A percentile compares a stretch with the other conserved stretches of the same genome.
These are phyloP conservation scores for Coptotermes formosanus DNA, from an alignment of 1,140 invertebrate species.

Conservation along the genomic window DNA sequence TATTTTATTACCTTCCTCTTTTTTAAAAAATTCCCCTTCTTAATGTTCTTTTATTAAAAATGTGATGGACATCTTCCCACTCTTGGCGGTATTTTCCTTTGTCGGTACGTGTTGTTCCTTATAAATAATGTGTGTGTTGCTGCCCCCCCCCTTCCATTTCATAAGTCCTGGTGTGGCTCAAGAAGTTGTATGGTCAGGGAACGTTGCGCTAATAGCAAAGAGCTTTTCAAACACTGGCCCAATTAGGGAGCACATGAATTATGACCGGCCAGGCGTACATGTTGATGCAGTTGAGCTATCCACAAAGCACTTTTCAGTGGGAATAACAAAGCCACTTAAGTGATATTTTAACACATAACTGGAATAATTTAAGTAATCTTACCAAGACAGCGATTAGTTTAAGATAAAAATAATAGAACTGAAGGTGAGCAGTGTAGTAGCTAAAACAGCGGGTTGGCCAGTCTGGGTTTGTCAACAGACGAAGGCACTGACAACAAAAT, in stretches of 20 bases:
- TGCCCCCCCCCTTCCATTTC: not conserved
- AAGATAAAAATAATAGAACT: not conserved
- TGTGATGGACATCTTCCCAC: not conserved
- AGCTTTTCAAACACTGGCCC: constrained; percentile 10
- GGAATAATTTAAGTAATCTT: not conserved
- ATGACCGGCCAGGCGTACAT: not conserved
- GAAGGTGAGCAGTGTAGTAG: too few species aligned
- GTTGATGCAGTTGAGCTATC: not conserved
- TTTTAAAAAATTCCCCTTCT: not conserved
- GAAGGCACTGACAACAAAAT: too few species aligned
- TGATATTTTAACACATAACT: not conserved
- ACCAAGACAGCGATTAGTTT: not conserved
- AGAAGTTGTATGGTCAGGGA: not conserved
- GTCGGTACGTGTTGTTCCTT: not conserved
- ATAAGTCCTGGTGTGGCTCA: not conserved
- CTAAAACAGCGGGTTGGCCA: too few species aligned
- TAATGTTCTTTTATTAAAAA: not conserved
- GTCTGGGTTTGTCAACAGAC: too few species aligned
- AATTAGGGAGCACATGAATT: not conserved
- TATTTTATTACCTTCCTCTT: not conserved
- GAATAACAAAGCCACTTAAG: not conserved
- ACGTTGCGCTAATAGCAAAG: not conserved
- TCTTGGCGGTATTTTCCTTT: not conserved
- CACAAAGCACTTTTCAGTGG: too few species aligned
- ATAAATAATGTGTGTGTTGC: not conserved